Base-by-base conservation (phyloP, 2,113 vertebrate species). In the Tachuris rubrigastra region DNA sequence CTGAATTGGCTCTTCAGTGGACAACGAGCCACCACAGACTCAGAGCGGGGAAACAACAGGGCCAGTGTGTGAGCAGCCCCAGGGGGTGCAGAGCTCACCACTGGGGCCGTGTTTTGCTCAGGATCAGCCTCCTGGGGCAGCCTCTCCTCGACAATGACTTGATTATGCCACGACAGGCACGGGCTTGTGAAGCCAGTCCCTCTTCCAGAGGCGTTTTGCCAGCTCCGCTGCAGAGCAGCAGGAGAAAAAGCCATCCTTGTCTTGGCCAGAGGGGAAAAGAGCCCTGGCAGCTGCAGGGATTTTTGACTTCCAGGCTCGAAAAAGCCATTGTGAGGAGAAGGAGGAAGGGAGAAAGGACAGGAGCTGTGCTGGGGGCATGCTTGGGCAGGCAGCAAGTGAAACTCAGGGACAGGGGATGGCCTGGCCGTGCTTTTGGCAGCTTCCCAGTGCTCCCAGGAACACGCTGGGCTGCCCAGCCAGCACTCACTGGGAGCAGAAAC, bases 111-210 rank as follows among this genome's bases (percentile, higher is more conserved):
- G 82, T 24, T 87, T 79, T 65, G 82, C 91, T 83, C 81, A 6
- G 49, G 47, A 77, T 41, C 85, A 27, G 72, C 65, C 87, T 83
- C 78, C n/a, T 20, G 60, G 21, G 19, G 53, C 69, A 15, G 56
- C 46, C 1, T 46, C 86, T 66, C 49, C 81, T 44, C 6, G n/a
- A 96, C 96, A 94, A 96, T 49, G 95, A 58, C 79, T 49, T 76
- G 42, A 69, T 94, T 97, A 41, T 97, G 69, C 90, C 44, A 37
- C 21, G 4, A 33, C 93, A 78, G 75, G 89, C 82, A 30, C 0
- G 12, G 71, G 7, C 93, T 84, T 50, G 88, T 81, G 22, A 78
- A 92, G 80, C 24, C 92, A 20, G n/a, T 39, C 12, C 67, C 78
- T 73, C 87, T 88, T 59, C 23, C 58, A 5, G 15, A 10, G 80